Conservation (phyloP, 2,888 invertebrate genomes). For the Pteria penguin region DNA sequence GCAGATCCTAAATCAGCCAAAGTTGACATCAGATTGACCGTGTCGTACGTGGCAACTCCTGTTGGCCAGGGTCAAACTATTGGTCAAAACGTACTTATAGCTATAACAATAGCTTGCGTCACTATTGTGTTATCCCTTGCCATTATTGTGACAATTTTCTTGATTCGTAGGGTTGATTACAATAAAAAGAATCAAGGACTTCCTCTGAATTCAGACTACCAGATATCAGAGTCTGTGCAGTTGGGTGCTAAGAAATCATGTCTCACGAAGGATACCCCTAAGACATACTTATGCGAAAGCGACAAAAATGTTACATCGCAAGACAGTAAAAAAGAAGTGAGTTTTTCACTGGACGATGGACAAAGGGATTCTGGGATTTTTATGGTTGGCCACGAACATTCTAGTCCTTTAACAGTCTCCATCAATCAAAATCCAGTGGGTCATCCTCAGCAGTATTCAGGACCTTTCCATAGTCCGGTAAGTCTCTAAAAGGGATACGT, state of each 20-base stretch:
- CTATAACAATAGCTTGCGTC: slow-evolving; percentile 41
- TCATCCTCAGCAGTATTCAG: slow-evolving; percentile 11
- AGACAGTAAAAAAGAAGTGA: slow-evolving; percentile 41
- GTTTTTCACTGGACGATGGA: slow-evolving; percentile 42
- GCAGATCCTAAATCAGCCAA: slow-evolving; percentile 20
- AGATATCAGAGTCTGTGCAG: slow-evolving; percentile 51
- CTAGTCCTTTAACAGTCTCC: slow-evolving; percentile 18
- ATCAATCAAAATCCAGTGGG: slow-evolving; percentile 24
- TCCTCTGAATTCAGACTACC: slow-evolving; percentile 47
- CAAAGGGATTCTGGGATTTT: slow-evolving; percentile 45
- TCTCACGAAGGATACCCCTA: slow-evolving; percentile 27
- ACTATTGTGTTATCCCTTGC: slow-evolving; percentile 42
- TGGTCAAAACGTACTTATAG: slow-evolving; percentile 44
- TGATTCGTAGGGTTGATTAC: slow-evolving; percentile 35
- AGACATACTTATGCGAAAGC: slow-evolving; percentile 27
- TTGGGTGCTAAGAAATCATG: slow-evolving; percentile 39
- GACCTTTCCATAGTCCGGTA: slow-evolving; percentile 20
- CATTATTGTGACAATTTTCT: slow-evolving; percentile 39
- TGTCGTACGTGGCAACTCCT: slow-evolving; percentile 30
- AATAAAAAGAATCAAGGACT: slow-evolving; percentile 15
- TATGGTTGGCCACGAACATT: slow-evolving; percentile 40
- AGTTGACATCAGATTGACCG: slow-evolving; percentile 24
- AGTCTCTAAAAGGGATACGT: not conserved
- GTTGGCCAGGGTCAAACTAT: slow-evolving; percentile 27
- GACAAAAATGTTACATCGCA: slow-evolving; percentile 22